A percentile compares a stretch with the other conserved stretches of the same genome.
Evolutionary conservation across 2,888 invertebrate species (phyloP).

Genomic region (Nomada ruficornis): DNA sequence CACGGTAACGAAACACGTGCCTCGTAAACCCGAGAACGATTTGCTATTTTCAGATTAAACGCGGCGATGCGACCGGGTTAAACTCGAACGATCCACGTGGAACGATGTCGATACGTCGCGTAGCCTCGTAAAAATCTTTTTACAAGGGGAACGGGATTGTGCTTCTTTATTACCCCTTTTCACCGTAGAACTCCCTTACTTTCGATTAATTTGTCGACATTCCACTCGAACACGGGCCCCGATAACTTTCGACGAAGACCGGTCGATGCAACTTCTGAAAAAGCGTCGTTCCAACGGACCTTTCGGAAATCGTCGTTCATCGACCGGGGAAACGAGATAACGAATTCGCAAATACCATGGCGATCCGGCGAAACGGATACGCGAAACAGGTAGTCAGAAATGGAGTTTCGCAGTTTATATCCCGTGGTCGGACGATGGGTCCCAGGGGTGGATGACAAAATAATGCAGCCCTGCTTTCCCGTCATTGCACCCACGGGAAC

Average conservation of each 20-base stretch:
- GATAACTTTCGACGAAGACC: not conserved
- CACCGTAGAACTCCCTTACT: too few species aligned
- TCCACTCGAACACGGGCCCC: not conserved
- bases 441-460: constrained; percentile 14
- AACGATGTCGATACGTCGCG: constrained; percentile 29
- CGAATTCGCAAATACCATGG: not conserved
- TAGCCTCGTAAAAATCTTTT: constrained; percentile 54
- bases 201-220: constrained; percentile 2
- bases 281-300: not conserved
- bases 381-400: not conserved
- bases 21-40: constrained; percentile 20
- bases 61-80: constrained; percentile 21
- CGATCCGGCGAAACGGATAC: not conserved
- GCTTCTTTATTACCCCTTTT: constrained; percentile 53
- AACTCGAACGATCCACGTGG: constrained; percentile 36
- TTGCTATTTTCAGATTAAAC: constrained; percentile 49
- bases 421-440: not conserved
- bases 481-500: constrained; percentile 13
- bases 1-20: not conserved
- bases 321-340: not conserved
- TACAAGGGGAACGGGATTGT: constrained; percentile 35
- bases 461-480: constrained; percentile 6
- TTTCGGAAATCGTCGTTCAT: not conserved
- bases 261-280: not conserved
- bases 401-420: not conserved